These are phyloP conservation scores for Mycteria americana DNA, from an alignment of 2,797 vertebrate genomes.

Conservation along the genomic window DNA sequence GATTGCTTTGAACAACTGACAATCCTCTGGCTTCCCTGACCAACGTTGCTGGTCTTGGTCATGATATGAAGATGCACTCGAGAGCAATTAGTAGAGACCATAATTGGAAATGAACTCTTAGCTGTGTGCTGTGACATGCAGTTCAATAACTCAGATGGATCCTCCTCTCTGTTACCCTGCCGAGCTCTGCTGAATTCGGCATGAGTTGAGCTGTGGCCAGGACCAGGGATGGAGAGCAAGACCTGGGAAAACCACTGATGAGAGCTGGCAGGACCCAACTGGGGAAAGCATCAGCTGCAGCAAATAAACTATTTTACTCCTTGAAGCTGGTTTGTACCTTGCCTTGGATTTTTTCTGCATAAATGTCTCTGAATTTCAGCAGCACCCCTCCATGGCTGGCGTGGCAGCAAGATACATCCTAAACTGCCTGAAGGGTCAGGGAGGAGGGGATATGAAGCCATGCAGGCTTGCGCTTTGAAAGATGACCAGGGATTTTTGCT, in stretches of 20 bases:
- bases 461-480: neutral
- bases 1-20: neutral
- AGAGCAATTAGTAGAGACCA: neutral
- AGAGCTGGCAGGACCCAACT: neutral
- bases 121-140: neutral
- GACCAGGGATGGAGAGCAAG: neutral
- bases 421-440: neutral
- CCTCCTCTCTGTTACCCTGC: neutral
- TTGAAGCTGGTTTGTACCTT: neutral
- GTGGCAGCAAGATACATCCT: neutral
- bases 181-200: neutral
- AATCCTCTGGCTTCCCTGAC: neutral
- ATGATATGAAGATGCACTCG: neutral
- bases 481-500: neutral
- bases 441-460: neutral
- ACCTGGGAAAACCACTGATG: neutral
- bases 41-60: fast-evolving
- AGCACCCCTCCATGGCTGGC: neutral
- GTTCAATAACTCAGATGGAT: neutral
- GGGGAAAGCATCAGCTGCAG: neutral
- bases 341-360: neutral
- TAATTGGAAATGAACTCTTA: neutral
- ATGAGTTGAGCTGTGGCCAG: neutral
- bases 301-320: neutral
- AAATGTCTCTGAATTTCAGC: neutral